Conservation (phyloP, 2,113 vertebrate species). For the Rafetus swinhoei region DNA sequence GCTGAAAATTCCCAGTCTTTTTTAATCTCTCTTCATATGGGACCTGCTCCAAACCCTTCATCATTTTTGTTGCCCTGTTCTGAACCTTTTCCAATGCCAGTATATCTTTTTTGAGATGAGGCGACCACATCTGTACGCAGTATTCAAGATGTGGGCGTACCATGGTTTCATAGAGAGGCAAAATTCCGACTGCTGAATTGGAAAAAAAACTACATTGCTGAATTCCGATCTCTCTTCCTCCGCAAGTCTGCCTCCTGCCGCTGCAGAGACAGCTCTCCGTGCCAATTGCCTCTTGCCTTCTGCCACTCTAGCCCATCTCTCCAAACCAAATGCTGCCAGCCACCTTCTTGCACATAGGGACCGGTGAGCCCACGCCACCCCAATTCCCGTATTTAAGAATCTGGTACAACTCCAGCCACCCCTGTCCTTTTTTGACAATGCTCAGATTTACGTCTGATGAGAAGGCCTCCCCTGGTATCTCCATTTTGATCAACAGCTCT, state of each 20-base stretch:
- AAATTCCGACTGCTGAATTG: no score
- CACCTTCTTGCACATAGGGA: background rate
- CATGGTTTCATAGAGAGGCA: no score
- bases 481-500: background rate
- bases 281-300: background rate
- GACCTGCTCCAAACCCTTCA: no score
- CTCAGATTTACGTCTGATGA: background rate
- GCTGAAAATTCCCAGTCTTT: no score
- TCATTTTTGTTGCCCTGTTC: no score
- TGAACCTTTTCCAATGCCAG: no score
- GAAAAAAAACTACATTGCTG: background rate
- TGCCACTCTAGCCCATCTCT: background rate
- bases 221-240: background rate
- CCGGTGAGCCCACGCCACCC: no score
- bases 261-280: background rate
- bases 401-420: background rate
- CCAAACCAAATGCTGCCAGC: background rate
- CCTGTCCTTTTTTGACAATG: background rate
- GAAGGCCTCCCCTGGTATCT: background rate
- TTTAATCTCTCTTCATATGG: no score
- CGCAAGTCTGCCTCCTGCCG: background rate
- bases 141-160: no score
- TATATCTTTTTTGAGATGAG: no score
- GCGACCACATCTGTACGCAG: no score
- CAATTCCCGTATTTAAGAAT: background rate